Evolutionary conservation across 2,797 vertebrate genomes (phyloP).

Genomic region (Rhyacichthys aspro): DNA sequence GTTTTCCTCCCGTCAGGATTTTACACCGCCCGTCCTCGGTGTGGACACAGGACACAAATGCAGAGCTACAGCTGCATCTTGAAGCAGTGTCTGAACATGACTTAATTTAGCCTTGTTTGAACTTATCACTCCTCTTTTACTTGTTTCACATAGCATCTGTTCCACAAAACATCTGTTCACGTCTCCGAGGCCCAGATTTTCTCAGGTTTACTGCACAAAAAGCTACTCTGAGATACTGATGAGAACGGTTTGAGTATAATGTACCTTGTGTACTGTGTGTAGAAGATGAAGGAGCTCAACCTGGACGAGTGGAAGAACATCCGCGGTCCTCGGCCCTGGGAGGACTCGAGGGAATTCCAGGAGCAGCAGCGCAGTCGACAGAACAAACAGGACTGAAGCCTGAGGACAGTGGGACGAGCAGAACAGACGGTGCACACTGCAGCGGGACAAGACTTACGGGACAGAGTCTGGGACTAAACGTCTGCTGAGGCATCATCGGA

Average conservation of each 20-base stretch:
- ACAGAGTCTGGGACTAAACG: neutral
- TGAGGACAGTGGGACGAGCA: neutral
- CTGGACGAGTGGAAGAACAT: slow-evolving; percentile 93
- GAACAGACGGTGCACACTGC: slow-evolving; percentile 2
- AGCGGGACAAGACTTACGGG: slow-evolving; percentile 1
- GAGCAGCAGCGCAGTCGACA: slow-evolving; percentile 67
- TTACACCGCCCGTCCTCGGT: no score
- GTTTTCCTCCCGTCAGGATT: no score
- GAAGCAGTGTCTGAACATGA: neutral
- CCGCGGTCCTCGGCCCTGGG: slow-evolving; percentile 93
- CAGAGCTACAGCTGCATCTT: neutral
- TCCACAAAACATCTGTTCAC: slow-evolving; percentile 17
- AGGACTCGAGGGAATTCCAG: slow-evolving; percentile 84
- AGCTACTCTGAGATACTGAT: no score
- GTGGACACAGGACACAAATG: no score
- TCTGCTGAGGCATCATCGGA: neutral
- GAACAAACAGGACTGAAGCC: slow-evolving; percentile 46
- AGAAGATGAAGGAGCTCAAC: slow-evolving; percentile 86
- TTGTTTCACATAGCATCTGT: slow-evolving; percentile 18
- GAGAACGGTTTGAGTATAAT: no score
- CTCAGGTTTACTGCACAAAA: neutral
- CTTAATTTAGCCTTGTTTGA: slow-evolving; percentile 7
- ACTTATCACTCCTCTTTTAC: neutral
- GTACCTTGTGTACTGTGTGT: slow-evolving; percentile 21
- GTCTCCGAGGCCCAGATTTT: neutral